phyloP scores from a whole-genome alignment of 2,797 vertebrate genomes.

The Rhynchonycteris naso region DNA sequence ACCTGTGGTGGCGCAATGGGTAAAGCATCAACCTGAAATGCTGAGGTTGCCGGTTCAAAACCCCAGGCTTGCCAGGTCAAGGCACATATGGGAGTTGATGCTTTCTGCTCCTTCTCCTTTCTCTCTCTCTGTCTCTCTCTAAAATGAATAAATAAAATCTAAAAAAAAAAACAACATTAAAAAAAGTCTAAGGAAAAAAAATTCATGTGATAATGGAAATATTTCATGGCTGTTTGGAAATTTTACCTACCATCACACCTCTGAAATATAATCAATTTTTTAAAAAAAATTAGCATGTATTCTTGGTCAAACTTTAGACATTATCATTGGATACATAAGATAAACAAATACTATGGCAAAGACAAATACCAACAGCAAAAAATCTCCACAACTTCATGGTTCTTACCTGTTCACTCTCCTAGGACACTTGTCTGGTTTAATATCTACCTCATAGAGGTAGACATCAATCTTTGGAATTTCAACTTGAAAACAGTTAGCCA shows the following conservation, averaged over 20 bases:
- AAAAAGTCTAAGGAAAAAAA: too few species aligned
- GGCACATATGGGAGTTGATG: too few species aligned
- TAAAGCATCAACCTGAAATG: too few species aligned
- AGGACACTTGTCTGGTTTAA: slow-evolving; percentile 98
- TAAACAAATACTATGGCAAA: slow-evolving; percentile 58
- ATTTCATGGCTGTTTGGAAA: slow-evolving; percentile 22
- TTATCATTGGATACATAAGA: slow-evolving; percentile 11
- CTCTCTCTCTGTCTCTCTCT: too few species aligned
- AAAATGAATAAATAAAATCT: too few species aligned
- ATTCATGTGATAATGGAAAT: not conserved
- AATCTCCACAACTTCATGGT: not conserved
- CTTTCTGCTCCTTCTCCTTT: too few species aligned
- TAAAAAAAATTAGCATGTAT: not conserved
- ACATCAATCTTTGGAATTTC: slow-evolving; percentile 99
- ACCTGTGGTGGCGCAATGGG: too few species aligned
- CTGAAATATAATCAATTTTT: slow-evolving; percentile 35
- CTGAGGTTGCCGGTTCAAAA: too few species aligned
- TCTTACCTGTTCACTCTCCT: slow-evolving; percentile 97
- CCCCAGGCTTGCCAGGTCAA: too few species aligned
- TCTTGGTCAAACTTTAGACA: slow-evolving; percentile 40
- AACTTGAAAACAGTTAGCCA: slow-evolving; percentile 99
- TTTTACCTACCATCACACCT: not conserved
- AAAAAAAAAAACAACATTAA: too few species aligned
- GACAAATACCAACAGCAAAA: slow-evolving; percentile 43
- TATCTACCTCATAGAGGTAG: slow-evolving; percentile 98